These are phyloP conservation scores for Aphyosemion australe DNA, from an alignment of 2,113 vertebrate genomes.

Conservation along the genomic window DNA sequence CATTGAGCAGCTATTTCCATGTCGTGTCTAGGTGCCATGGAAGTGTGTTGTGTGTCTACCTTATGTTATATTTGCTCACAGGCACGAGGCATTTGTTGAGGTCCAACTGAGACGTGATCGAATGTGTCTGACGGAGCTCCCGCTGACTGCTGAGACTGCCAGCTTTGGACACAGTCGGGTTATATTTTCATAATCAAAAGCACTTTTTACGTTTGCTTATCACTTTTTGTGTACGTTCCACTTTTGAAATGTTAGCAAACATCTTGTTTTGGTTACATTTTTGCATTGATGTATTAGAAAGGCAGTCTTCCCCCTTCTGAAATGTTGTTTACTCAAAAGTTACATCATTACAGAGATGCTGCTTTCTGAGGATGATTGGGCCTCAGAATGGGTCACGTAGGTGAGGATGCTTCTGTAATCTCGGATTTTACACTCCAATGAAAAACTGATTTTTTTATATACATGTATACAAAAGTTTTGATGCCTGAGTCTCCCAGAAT, in stretches of 20 bases:
- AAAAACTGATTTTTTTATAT: no score
- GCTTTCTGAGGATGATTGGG: no score
- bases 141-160: not conserved
- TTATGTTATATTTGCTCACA: conserved; percentile 9
- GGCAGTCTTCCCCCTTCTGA: not conserved
- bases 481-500: not conserved
- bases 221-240: no score
- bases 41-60: conserved; percentile 4
- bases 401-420: no score
- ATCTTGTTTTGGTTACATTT: no score
- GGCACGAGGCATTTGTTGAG: conserved; percentile 5
- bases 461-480: no score
- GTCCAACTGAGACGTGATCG: not conserved
- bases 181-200: not conserved
- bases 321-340: no score
- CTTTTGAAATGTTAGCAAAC: no score
- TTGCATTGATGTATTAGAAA: no score
- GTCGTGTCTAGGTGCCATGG: conserved; percentile 14
- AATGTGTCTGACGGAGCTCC: not conserved
- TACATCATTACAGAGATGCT: no score
- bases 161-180: not conserved
- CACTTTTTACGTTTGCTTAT: no score
- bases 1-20: conserved; percentile 20
- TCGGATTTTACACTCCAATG: no score
- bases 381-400: not conserved